Conservation (phyloP, 2,888 invertebrate genomes). For the Eugnorisma glareosa region DNA sequence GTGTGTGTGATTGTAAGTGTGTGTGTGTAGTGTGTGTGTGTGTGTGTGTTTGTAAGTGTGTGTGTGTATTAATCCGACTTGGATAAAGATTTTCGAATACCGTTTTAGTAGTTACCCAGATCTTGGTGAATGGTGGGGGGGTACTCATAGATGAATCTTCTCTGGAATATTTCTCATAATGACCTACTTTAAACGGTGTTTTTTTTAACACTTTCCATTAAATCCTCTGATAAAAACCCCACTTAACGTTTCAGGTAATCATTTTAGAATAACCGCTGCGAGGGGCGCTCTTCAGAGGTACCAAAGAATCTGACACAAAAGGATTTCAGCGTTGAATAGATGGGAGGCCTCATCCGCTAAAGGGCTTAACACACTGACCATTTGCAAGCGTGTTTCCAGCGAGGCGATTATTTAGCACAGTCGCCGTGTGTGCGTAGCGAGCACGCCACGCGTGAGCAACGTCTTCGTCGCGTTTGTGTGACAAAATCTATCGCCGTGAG, state of each 20-base stretch:
- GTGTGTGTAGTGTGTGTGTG: too few relatives aligned
- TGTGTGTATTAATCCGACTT: too few relatives aligned
- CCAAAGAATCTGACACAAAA: slow-evolving; percentile 57
- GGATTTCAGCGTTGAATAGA: slow-evolving; percentile 52
- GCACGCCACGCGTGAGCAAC: not conserved
- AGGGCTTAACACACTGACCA: not conserved
- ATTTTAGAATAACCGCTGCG: slow-evolving; percentile 41
- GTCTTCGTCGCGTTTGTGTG: not conserved
- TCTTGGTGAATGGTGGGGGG: not conserved
- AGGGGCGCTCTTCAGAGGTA: slow-evolving; percentile 25
- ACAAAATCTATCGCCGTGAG: not conserved
- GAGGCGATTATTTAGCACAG: not conserved
- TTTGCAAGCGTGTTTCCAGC: not conserved
- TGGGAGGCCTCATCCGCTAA: slow-evolving; percentile 37
- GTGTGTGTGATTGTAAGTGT: too few relatives aligned
- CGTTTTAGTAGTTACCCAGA: not conserved
- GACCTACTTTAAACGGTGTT: not conserved
- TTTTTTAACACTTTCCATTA: slow-evolving; percentile 24
- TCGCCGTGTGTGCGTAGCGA: not conserved
- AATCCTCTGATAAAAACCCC: slow-evolving; percentile 3
- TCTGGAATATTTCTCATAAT: not conserved
- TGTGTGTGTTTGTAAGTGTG: too few relatives aligned
- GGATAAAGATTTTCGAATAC: not conserved
- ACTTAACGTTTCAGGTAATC: slow-evolving; percentile 43
- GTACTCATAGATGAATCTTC: not conserved